Percentiles rank a stretch among this genome's conserved stretches.
Evolutionary conservation across 2,113 vertebrate species (phyloP).

Genomic region (Syngnathus typhle): DNA sequence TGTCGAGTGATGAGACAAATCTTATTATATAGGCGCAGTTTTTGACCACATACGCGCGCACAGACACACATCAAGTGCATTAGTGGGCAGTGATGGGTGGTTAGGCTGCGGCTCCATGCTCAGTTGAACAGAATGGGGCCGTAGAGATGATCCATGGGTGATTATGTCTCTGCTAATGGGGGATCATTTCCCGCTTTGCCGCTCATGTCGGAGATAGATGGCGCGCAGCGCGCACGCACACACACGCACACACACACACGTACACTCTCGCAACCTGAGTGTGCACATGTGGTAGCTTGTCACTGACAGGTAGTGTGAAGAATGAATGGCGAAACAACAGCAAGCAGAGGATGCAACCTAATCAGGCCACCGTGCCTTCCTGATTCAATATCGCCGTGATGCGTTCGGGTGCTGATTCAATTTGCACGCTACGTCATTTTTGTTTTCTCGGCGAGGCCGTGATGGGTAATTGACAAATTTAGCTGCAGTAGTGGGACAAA

Average conservation of each 20-base stretch:
- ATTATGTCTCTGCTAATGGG: conserved; percentile 74
- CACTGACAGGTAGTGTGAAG: conserved; percentile 38
- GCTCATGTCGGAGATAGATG: conserved; percentile 70
- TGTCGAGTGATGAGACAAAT: conserved; percentile 5
- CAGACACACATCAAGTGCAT: conserved; percentile 30
- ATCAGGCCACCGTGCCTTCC: not conserved
- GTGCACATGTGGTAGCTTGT: conserved; percentile 45
- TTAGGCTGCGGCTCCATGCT: conserved; percentile 62
- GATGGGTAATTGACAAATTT: not conserved
- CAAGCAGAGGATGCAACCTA: not conserved
- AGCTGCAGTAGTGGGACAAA: not conserved
- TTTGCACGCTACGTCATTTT: conserved; percentile 3
- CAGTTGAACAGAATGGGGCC: conserved; percentile 72
- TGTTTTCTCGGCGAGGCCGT: not conserved
- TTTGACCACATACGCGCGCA: conserved; percentile 11
- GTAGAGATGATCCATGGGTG: conserved; percentile 76
- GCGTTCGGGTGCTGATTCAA: conserved; percentile 6
- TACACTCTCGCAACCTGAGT: conserved; percentile 29
- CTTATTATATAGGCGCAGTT: conserved; percentile 38
- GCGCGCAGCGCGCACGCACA: conserved; percentile 36
- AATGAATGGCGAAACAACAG: conserved; percentile 19
- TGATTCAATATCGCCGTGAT: conserved; percentile 6
- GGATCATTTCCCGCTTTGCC: conserved; percentile 73
- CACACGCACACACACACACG: conserved; percentile 9
- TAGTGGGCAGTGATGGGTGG: conserved; percentile 55